A percentile compares a stretch with the other conserved stretches of the same genome.
Evolutionary conservation across 1,140 invertebrate genomes (phyloP).

Genomic region (Lucilia sericata): DNA sequence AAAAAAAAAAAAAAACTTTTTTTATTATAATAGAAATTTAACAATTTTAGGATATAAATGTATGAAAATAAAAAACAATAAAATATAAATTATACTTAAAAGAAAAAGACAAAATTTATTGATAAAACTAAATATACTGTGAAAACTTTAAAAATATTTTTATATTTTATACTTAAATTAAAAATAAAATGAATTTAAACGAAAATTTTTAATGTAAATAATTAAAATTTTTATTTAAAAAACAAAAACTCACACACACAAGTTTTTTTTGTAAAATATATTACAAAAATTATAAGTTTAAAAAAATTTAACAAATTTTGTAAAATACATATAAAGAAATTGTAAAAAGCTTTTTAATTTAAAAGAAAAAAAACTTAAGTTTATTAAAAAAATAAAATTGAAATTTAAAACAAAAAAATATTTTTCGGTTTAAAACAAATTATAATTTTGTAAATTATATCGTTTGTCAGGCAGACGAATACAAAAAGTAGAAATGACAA

Average conservation of each 20-base stretch:
- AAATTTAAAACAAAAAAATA: neutral
- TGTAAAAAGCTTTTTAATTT: too few species aligned
- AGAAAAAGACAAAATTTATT: neutral
- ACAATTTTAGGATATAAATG: neutral
- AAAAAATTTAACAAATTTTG: too few species aligned
- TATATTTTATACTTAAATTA: neutral
- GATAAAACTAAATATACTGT: neutral
- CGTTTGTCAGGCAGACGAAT: conserved; percentile 50
- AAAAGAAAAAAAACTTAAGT: too few species aligned
- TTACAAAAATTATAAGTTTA: too few species aligned
- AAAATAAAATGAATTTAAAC: neutral
- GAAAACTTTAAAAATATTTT: neutral
- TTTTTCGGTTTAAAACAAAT: neutral
- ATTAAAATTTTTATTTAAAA: too few species aligned
- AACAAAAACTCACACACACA: too few species aligned
- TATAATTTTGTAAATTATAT: conserved; percentile 56
- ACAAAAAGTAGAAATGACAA: conserved; percentile 61
- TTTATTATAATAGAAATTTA: neutral
- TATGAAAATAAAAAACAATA: neutral
- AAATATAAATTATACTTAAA: neutral
- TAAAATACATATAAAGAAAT: too few species aligned
- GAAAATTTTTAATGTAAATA: too few species aligned
- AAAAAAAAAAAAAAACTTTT: neutral
- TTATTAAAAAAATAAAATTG: too few species aligned
- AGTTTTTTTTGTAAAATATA: too few species aligned